phyloP scores from a whole-genome alignment of 1,140 invertebrate species.

The Hyposmocoma kahamanoa region DNA sequence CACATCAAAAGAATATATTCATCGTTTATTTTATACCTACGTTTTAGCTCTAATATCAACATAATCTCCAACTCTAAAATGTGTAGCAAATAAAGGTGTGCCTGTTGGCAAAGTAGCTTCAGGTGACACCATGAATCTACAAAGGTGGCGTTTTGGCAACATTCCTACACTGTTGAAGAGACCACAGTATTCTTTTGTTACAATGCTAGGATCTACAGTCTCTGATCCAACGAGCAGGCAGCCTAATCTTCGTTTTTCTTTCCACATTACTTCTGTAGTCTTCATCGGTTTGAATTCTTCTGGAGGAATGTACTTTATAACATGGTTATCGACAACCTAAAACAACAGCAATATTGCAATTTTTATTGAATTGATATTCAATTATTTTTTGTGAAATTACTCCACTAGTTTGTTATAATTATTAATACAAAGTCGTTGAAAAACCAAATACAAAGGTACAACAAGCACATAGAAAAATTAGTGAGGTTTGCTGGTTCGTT shows the following conservation, averaged over 20 bases:
- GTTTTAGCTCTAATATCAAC: constrained; percentile 94
- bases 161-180: constrained; percentile 91
- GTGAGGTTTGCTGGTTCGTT: no score
- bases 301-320: constrained; percentile 92
- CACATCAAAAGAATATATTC: no score
- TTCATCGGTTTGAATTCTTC: constrained; percentile 81
- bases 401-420: no score
- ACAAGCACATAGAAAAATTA: no score
- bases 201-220: constrained; percentile 87
- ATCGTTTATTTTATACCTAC: no score
- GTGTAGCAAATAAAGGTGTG: constrained; percentile 89
- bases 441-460: no score
- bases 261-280: constrained; percentile 34
- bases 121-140: constrained; percentile 89
- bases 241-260: constrained; percentile 76
- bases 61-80: constrained; percentile 93
- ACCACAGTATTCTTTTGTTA: constrained; percentile 92
- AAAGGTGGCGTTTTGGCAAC: constrained; percentile 89
- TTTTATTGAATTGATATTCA: no score
- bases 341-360: no score
- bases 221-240: constrained; percentile 92
- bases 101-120: constrained; percentile 91
- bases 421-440: no score
- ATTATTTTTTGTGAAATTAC: no score
- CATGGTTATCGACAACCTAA: constrained; percentile 96